Conservation (phyloP, 2,888 invertebrate genomes). For the Nipponacmea schrenckii region DNA sequence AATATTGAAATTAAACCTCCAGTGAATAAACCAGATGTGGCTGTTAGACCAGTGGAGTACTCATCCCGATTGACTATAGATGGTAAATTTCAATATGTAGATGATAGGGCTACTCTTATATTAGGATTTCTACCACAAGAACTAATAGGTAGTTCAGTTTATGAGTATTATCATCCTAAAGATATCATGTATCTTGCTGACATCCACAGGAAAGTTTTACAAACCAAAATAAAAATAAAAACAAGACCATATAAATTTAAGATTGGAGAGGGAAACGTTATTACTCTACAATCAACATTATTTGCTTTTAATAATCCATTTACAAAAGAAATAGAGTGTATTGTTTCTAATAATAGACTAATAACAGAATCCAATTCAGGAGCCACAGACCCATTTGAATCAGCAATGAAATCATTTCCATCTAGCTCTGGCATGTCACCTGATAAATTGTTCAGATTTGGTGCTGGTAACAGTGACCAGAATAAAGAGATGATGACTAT, state of each 20-base stretch:
- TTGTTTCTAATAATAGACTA: slow-evolving; percentile 87
- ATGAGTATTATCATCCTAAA: slow-evolving; percentile 88
- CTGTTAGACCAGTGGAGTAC: slow-evolving; percentile 71
- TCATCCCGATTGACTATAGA: slow-evolving; percentile 87
- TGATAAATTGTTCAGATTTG: too few relatives aligned
- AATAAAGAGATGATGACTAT: too few relatives aligned
- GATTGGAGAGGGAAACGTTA: slow-evolving; percentile 80
- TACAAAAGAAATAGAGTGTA: slow-evolving; percentile 93
- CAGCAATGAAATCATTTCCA: too few relatives aligned
- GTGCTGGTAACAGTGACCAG: too few relatives aligned
- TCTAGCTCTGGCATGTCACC: too few relatives aligned
- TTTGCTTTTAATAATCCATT: slow-evolving; percentile 92
- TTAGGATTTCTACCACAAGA: slow-evolving; percentile 94
- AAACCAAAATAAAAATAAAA: slow-evolving; percentile 57
- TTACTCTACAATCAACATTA: slow-evolving; percentile 84
- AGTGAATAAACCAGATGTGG: slow-evolving; percentile 35
- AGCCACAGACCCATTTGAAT: too few relatives aligned
- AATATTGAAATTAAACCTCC: slow-evolving; percentile 71
- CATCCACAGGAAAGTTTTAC: slow-evolving; percentile 77
- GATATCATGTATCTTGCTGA: slow-evolving; percentile 84
- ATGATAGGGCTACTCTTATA: slow-evolving; percentile 89
- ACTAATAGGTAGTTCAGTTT: slow-evolving; percentile 89
- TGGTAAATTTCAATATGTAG: slow-evolving; percentile 91
- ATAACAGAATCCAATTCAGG: slow-evolving; percentile 65
- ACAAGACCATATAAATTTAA: slow-evolving; percentile 74